Evolutionary conservation across 2,888 invertebrate species (phyloP).

Genomic region (Hetaerina titia): DNA sequence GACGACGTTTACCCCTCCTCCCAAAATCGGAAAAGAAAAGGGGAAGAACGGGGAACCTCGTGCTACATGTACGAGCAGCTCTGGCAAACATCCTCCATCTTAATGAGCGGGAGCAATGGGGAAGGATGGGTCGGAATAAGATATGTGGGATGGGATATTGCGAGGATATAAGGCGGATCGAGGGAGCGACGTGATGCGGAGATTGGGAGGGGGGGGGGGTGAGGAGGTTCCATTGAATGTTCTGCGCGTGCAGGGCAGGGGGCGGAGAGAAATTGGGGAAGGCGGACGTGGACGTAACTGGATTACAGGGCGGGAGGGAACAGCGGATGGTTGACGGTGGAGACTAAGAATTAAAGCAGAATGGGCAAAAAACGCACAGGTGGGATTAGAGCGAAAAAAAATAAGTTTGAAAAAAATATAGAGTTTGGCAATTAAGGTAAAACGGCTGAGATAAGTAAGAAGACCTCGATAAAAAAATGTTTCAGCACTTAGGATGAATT

Average conservation of each 20-base stretch:
- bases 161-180: not conserved
- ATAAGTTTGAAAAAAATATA: no score
- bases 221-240: no score
- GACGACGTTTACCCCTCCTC: not conserved
- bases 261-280: not conserved
- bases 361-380: no score
- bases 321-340: no score
- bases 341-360: no score
- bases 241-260: no score
- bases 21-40: not conserved
- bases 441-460: no score
- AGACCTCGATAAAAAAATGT: no score
- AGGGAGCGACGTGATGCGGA: not conserved
- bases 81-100: slow-evolving; percentile 29
- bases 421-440: no score
- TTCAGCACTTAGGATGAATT: no score
- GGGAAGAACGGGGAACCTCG: not conserved
- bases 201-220: no score
- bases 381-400: no score
- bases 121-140: not conserved
- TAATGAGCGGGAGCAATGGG: slow-evolving; percentile 36
- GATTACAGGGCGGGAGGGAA: not conserved
- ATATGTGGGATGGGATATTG: not conserved
- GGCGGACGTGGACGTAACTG: not conserved
- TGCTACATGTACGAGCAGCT: not conserved